These are phyloP conservation scores for Drosophila neoperkinsi DNA, from an alignment of 2,888 invertebrate genomes.

Conservation along the genomic window DNA sequence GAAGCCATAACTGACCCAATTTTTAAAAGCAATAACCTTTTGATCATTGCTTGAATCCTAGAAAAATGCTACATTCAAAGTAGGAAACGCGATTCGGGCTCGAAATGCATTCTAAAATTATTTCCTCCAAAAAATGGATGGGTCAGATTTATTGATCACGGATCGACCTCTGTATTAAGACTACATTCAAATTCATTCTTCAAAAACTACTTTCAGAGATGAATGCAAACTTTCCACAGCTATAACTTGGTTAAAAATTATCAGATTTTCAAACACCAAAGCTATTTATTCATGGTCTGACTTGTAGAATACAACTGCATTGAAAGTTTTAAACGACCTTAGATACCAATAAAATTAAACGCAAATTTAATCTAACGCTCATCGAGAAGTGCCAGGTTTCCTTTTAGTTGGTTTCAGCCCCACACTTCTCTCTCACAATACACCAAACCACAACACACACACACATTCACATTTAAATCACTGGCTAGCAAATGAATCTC, in stretches of 20 bases:
- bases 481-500: conserved; percentile 44
- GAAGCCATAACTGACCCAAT: not conserved
- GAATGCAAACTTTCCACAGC: not conserved
- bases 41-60: not conserved
- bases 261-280: not conserved
- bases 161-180: too few relatives aligned
- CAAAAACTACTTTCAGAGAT: not conserved
- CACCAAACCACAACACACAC: conserved; percentile 21
- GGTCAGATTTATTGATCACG: too few relatives aligned
- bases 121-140: too few relatives aligned
- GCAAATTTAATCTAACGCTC: not conserved
- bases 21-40: not conserved
- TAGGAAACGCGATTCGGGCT: rapidly evolving
- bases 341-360: not conserved
- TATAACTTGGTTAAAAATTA: not conserved
- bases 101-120: not conserved
- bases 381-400: conserved; percentile 1
- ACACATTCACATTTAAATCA: conserved; percentile 31
- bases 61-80: not conserved
- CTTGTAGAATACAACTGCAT: not conserved
- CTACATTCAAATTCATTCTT: not conserved
- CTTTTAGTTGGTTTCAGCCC: conserved; percentile 19
- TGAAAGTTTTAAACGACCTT: not conserved
- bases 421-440: conserved; percentile 20
- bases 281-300: not conserved